Evolutionary conservation across 2,888 invertebrate species (phyloP).

Genomic region (Aromia moschata): DNA sequence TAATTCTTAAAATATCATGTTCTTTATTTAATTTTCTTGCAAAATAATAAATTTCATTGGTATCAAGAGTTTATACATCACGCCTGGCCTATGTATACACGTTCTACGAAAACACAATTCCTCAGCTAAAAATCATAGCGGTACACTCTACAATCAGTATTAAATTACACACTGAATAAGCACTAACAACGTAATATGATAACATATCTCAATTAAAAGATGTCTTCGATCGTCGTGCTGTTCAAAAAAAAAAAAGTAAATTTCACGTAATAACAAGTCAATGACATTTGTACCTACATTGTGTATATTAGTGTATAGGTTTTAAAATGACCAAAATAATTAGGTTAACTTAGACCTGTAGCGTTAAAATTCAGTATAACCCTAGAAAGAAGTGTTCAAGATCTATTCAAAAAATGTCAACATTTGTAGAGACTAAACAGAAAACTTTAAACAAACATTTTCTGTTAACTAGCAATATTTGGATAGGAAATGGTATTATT

Average conservation of each 20-base stretch:
- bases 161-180: slow-evolving; percentile 13
- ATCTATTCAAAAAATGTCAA: too few species aligned
- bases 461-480: too few species aligned
- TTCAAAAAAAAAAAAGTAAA: slow-evolving; percentile 25
- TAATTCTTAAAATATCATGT: too few species aligned
- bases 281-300: slow-evolving; percentile 34
- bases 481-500: too few species aligned
- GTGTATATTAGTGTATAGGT: slow-evolving; percentile 39
- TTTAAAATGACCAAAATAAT: slow-evolving; percentile 44
- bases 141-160: slow-evolving; percentile 25
- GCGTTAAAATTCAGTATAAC: slow-evolving; percentile 13
- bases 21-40: too few species aligned
- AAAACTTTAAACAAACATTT: too few species aligned
- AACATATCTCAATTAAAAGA: slow-evolving; percentile 41
- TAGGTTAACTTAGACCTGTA: slow-evolving; percentile 17
- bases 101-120: too few species aligned
- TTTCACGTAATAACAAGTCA: slow-evolving; percentile 29
- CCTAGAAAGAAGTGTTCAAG: slow-evolving; percentile 17
- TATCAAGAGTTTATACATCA: too few species aligned
- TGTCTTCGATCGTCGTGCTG: slow-evolving; percentile 30
- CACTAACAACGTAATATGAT: slow-evolving; percentile 13
- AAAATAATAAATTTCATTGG: too few species aligned
- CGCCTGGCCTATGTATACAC: too few species aligned
- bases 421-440: too few species aligned
- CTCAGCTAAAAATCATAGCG: neutral